Percentiles rank a stretch among this genome's conserved stretches.
Evolutionary conservation across 2,888 invertebrate species (phyloP).

Genomic region (Sinhomidia bicolor): DNA sequence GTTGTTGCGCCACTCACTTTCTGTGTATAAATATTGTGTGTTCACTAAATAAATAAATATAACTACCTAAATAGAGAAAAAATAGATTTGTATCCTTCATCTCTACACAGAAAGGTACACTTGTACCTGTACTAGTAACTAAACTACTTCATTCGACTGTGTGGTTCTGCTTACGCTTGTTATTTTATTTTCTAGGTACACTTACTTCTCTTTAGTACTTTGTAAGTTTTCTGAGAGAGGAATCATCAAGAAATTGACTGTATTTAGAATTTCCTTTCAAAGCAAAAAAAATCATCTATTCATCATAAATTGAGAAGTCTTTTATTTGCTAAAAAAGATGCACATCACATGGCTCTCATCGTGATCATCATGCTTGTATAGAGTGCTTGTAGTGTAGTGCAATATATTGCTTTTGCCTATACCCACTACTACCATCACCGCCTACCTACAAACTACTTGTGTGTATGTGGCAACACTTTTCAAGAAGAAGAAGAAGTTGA

Average conservation of each 20-base stretch:
- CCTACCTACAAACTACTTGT: neutral
- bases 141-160: neutral
- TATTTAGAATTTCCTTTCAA: constrained; percentile 26
- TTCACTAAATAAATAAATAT: neutral
- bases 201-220: neutral
- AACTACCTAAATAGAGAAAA: neutral
- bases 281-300: constrained; percentile 7
- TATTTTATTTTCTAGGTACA: too few species aligned
- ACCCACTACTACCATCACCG: too few species aligned
- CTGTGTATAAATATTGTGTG: too few species aligned
- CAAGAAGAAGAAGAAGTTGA: constrained; percentile 12
- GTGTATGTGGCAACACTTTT: constrained; percentile 7
- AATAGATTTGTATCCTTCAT: neutral
- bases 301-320: constrained; percentile 30
- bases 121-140: neutral
- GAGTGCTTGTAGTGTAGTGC: too few species aligned
- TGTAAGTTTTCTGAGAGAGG: neutral
- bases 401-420: too few species aligned
- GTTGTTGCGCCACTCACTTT: too few species aligned
- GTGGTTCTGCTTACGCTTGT: too few species aligned
- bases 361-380: too few species aligned
- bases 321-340: constrained; percentile 30
- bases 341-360: constrained; percentile 21
- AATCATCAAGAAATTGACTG: constrained; percentile 21
- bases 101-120: neutral